Percentiles rank a stretch among this genome's conserved stretches.
These are phyloP conservation scores for Tridacna crocea DNA, from an alignment of 2,888 invertebrate genomes.

Conservation along the genomic window DNA sequence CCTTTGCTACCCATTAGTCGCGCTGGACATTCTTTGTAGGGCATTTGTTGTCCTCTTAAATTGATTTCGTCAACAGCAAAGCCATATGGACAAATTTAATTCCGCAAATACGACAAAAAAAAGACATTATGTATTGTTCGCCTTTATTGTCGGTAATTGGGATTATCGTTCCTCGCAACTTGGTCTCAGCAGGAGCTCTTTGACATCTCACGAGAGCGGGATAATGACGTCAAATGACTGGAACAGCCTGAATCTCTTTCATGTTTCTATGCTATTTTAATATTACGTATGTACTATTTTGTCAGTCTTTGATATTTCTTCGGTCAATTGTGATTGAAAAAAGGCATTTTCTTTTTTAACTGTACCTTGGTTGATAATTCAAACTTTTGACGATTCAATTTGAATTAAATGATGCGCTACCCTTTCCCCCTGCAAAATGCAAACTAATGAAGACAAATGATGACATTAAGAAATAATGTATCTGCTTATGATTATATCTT, in stretches of 20 bases:
- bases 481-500: too few species aligned
- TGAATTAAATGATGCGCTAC: too few species aligned
- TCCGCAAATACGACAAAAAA: slow-evolving; percentile 12
- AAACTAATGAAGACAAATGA: too few species aligned
- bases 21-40: too few species aligned
- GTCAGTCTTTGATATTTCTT: slow-evolving; percentile 12
- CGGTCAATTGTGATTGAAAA: slow-evolving; percentile 4
- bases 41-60: too few species aligned
- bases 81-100: background rate
- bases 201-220: slow-evolving; percentile 32
- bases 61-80: too few species aligned
- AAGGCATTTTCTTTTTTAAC: background rate
- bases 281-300: slow-evolving; percentile 14
- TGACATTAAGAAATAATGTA: too few species aligned
- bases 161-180: slow-evolving; percentile 25
- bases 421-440: too few species aligned
- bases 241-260: slow-evolving; percentile 29
- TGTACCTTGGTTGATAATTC: background rate
- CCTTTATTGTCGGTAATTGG: slow-evolving; percentile 30
- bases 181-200: slow-evolving; percentile 8
- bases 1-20: too few species aligned
- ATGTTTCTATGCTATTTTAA: slow-evolving; percentile 34
- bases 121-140: background rate
- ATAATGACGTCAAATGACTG: slow-evolving; percentile 25
- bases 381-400: slow-evolving; percentile 17